Base-by-base conservation (phyloP, 2,113 vertebrate species). In the Australoheros scitulus region DNA sequence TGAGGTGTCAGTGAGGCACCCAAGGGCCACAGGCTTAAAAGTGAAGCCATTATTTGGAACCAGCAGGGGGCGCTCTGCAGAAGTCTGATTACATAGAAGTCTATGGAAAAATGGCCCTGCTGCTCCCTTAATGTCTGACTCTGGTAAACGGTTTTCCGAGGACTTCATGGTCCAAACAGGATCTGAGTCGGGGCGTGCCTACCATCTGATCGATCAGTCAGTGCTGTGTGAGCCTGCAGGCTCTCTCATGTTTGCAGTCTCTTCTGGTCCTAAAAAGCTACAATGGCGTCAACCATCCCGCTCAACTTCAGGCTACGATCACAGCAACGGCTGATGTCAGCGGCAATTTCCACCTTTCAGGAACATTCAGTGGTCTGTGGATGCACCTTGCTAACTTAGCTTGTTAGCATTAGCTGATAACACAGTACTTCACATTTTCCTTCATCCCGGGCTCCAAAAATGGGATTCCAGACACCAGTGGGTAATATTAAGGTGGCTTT, bases 251-350 rank as follows among this genome's bases (percentile, higher is more conserved):
- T 0, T 70, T 29, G 29, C 41, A 50, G 64, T 50, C 15, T 1
- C 0, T 50, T 24, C 41, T 22, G 0, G n/a, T n/a, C n/a, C n/a
- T n/a, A 34, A 6, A 29, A 5, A 5, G 29, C 29, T 4, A 26
- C 29, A 10, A 9, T 38, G 38, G 8, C 9, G 2, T 38, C 2
- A 3, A 26, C 38, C 38, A 38, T 38, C 8, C 10, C 3, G 38
- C 38, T 38, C 38, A 41, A 3, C 38, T 41, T 41, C 9, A 41
- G 38, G 9, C 38, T 11, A 11, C 8, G 11, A 6, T 11, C 9
- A 41, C 10, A 41, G 38, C 38, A 41, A 41, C 11, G 3, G 3
- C 3, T 11, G 38, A 41, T 41, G 11, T 41, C 38, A 41, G 1
- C 47, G 22, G 63, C 14, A 47, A 68, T 18, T 0, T 68, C 64